Conservation (phyloP, 2,113 vertebrate genomes). For the Leptobrachium leishanense region DNA sequence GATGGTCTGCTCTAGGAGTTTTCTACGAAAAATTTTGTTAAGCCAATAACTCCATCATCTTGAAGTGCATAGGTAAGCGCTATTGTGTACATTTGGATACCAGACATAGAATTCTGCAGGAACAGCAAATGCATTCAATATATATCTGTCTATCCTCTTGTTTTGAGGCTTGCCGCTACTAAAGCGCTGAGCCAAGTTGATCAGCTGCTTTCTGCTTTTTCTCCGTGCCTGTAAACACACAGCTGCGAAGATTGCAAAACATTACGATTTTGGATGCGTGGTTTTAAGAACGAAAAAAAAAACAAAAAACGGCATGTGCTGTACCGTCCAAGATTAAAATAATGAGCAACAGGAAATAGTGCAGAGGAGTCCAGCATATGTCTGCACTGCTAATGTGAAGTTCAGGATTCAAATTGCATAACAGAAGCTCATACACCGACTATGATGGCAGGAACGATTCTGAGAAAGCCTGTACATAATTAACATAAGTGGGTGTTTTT, state of each 20-base stretch:
- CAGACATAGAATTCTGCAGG: conserved; percentile 6
- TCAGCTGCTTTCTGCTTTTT: conserved; percentile 9
- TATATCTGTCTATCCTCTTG: not conserved
- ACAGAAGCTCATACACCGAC: not conserved
- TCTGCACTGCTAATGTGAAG: conserved; percentile 33
- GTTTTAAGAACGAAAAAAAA: conserved; percentile 21
- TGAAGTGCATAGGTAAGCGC: too few relatives aligned
- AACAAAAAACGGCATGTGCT: conserved; percentile 9
- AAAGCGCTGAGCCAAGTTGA: not conserved
- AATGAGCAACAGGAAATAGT: conserved; percentile 43
- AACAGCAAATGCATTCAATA: conserved; percentile 4
- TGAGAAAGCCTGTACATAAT: too few relatives aligned
- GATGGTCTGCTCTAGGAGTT: too few relatives aligned
- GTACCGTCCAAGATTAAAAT: conserved; percentile 18
- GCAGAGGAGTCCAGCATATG: conserved; percentile 22
- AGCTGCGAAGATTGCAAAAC: conserved; percentile 56
- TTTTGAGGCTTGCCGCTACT: not conserved
- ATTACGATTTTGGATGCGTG: conserved; percentile 41
- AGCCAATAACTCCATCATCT: too few relatives aligned
- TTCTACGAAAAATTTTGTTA: too few relatives aligned
- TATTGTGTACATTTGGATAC: too few relatives aligned
- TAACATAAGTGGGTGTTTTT: too few relatives aligned
- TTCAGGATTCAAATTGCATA: not conserved
- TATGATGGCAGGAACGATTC: too few relatives aligned
- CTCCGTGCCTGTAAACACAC: conserved; percentile 45